Conservation (phyloP, 2,888 invertebrate species). For the Hemicrepidius hirtus region DNA sequence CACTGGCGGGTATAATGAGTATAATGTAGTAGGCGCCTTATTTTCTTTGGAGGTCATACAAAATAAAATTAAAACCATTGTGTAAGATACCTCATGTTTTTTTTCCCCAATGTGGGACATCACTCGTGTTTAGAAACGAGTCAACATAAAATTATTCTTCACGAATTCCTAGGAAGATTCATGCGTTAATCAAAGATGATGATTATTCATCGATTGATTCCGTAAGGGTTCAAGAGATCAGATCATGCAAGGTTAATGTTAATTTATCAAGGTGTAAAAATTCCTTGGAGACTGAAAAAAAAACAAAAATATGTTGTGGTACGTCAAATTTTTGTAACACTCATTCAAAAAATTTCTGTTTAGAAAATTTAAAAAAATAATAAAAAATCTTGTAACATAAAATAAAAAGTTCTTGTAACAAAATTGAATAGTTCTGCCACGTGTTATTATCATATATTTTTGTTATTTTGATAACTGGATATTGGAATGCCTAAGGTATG, state of each 20-base stretch:
- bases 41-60: constrained; percentile 30
- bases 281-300: too few relatives aligned
- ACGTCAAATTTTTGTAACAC: constrained; percentile 26
- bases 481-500: constrained; percentile 47
- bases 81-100: constrained; percentile 4
- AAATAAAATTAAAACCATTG: constrained; percentile 9
- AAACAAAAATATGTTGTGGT: neutral
- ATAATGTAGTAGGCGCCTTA: constrained; percentile 22
- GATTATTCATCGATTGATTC: constrained; percentile 8
- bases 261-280: constrained; percentile 1
- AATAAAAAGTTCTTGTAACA: too few relatives aligned
- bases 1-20: constrained; percentile 32
- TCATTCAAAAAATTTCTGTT: constrained; percentile 2
- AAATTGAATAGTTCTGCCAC: too few relatives aligned
- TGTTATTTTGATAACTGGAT: constrained; percentile 5
- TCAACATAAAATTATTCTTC: neutral
- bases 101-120: neutral
- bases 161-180: neutral
- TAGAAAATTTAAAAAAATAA: too few relatives aligned
- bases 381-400: neutral
- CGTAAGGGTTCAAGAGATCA: constrained; percentile 21
- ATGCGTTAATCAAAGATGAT: constrained; percentile 9
- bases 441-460: constrained; percentile 2
- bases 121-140: neutral
- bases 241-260: constrained; percentile 24